Evolutionary conservation across 2,888 invertebrate species (phyloP).

Genomic region (Drosophila anomalata): DNA sequence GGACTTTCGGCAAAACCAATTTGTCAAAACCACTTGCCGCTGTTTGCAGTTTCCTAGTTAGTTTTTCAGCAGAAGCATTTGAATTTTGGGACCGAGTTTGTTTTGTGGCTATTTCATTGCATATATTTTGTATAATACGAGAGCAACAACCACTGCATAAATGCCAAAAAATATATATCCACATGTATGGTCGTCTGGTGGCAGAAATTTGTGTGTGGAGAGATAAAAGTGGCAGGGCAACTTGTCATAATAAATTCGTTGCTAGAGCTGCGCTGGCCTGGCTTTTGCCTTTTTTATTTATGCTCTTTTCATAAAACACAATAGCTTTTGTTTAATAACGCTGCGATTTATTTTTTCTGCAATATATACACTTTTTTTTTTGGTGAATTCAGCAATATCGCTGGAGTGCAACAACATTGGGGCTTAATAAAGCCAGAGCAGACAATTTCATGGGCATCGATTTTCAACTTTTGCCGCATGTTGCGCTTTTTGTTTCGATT

Average conservation of each 20-base stretch:
- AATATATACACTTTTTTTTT: not conserved
- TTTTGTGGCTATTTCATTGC: constrained; percentile 72
- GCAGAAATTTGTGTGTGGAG: constrained; percentile 78
- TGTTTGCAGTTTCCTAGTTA: constrained; percentile 46
- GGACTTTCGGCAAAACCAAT: constrained; percentile 34
- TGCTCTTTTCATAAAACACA: constrained; percentile 78
- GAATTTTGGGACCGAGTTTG: constrained; percentile 68
- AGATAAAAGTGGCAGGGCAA: constrained; percentile 83
- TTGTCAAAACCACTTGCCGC: constrained; percentile 39
- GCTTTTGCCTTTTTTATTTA: constrained; percentile 76
- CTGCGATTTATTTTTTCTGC: constrained; percentile 60
- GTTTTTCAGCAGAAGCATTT: constrained; percentile 58
- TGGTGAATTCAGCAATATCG: constrained; percentile 8
- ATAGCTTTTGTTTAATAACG: constrained; percentile 77
- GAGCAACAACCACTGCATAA: constrained; percentile 55
- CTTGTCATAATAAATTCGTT: constrained; percentile 82
- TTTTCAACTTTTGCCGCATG: constrained; percentile 21
- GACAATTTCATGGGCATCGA: constrained; percentile 69
- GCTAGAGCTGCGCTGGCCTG: constrained; percentile 59
- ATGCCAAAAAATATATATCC: constrained; percentile 53
- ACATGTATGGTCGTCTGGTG: constrained; percentile 28
- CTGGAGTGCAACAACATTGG: constrained; percentile 41
- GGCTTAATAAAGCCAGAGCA: constrained; percentile 61
- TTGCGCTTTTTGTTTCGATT: constrained; percentile 4
- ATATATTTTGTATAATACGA: constrained; percentile 61